A percentile compares a stretch with the other conserved stretches of the same genome.
These are phyloP conservation scores for Thumatha senex DNA, from an alignment of 2,888 invertebrate genomes.

Conservation along the genomic window DNA sequence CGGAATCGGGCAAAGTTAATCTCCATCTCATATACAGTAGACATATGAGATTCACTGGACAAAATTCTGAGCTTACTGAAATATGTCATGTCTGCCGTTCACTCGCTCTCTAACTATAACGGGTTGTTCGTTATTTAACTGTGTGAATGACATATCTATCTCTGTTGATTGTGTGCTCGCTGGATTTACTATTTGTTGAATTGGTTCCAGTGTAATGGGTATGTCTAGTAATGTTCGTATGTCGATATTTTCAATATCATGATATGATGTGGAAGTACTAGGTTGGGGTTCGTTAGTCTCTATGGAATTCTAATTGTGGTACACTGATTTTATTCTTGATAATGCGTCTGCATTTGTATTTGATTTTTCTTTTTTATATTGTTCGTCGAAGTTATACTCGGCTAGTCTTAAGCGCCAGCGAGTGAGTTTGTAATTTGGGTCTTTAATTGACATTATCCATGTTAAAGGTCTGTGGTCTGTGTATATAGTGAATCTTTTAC, in stretches of 20 bases:
- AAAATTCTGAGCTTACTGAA: too few relatives aligned
- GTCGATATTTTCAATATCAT: slow-evolving; percentile 2
- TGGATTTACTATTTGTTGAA: neutral
- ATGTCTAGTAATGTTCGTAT: slow-evolving; percentile 13
- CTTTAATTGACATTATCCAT: slow-evolving; percentile 52
- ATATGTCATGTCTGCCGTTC: too few relatives aligned
- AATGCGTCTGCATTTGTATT: slow-evolving; percentile 1
- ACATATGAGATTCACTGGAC: too few relatives aligned
- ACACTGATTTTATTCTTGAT: neutral
- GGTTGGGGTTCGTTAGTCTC: neutral
- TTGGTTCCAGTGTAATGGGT: slow-evolving; percentile 1
- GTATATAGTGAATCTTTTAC: slow-evolving; percentile 48
- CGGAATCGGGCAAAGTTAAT: too few relatives aligned
- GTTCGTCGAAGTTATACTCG: slow-evolving; percentile 37
- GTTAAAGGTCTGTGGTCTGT: slow-evolving; percentile 56
- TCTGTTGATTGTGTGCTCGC: neutral
- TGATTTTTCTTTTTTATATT: neutral
- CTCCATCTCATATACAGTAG: too few relatives aligned
- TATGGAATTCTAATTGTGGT: neutral
- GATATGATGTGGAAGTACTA: neutral
- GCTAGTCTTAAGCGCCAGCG: slow-evolving; percentile 48
- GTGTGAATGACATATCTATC: neutral
- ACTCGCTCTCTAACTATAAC: too few relatives aligned
- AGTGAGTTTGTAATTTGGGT: slow-evolving; percentile 49
- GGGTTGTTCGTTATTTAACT: neutral